Conservation (phyloP, 2,797 vertebrate species). For the Ataeniobius toweri region DNA sequence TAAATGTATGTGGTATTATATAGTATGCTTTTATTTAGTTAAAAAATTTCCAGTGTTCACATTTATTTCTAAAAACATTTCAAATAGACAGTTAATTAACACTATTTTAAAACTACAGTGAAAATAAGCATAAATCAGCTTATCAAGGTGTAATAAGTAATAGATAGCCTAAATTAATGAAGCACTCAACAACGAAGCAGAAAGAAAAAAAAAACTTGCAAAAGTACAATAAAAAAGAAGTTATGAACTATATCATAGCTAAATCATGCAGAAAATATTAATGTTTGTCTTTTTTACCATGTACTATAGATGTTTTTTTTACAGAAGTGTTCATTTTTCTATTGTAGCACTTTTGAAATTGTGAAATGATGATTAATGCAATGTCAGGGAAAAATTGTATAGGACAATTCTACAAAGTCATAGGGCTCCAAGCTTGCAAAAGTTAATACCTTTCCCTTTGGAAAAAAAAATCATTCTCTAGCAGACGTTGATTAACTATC, state of each 20-base stretch:
- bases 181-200: neutral
- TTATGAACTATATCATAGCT: neutral
- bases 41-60: neutral
- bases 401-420: conserved; percentile 31
- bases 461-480: conserved; percentile 17
- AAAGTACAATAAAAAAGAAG: neutral
- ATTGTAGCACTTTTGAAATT: neutral
- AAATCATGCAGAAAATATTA: neutral
- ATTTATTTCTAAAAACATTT: neutral
- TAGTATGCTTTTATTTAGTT: neutral
- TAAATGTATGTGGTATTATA: neutral
- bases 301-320: neutral
- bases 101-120: neutral
- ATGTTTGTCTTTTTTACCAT: neutral
- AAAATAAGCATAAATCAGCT: neutral
- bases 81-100: neutral
- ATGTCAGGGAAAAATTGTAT: too few relatives aligned
- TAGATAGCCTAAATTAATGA: neutral
- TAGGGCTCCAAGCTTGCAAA: conserved; percentile 50
- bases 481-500: conserved; percentile 68
- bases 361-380: neutral
- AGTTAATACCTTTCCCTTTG: conserved; percentile 28
- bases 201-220: neutral
- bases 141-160: neutral
- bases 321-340: neutral